Evolutionary conservation across 2,888 invertebrate genomes (phyloP).

Genomic region (Drosophila greeni): DNA sequence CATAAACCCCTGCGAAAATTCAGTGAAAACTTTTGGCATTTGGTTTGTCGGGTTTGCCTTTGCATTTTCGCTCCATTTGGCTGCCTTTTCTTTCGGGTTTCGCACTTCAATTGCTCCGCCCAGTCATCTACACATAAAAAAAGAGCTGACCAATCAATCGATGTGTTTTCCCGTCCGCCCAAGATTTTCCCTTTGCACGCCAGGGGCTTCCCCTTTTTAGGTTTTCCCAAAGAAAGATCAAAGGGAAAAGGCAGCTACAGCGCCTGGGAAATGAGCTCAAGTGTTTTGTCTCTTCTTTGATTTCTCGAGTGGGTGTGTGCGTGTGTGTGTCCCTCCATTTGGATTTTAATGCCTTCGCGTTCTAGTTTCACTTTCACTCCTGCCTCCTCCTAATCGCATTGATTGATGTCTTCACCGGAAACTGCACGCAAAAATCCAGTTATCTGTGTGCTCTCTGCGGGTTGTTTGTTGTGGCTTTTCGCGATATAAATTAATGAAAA

Average conservation of each 20-base stretch:
- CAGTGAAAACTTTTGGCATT: slow-evolving; percentile 31
- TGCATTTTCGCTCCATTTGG: slow-evolving; percentile 57
- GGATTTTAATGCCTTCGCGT: slow-evolving; percentile 55
- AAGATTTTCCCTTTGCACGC: slow-evolving; percentile 8
- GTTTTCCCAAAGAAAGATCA: slow-evolving; percentile 46
- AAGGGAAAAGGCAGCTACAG: slow-evolving; percentile 20
- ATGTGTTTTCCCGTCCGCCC: slow-evolving; percentile 14
- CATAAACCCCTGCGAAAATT: slow-evolving; percentile 24
- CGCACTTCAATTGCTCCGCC: slow-evolving; percentile 39
- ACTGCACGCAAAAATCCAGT: slow-evolving; percentile 11
- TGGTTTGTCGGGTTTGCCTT: slow-evolving; percentile 17
- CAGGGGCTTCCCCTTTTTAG: slow-evolving; percentile 26
- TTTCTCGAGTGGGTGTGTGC: slow-evolving; percentile 41
- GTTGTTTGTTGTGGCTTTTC: slow-evolving; percentile 31
- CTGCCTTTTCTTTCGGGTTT: slow-evolving; percentile 38
- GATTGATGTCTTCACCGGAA: slow-evolving; percentile 34
- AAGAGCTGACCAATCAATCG: slow-evolving; percentile 37
- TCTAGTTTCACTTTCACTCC: slow-evolving; percentile 45
- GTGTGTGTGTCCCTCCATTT: slow-evolving; percentile 45
- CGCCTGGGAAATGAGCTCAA: slow-evolving; percentile 41
- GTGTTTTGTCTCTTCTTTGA: slow-evolving; percentile 35
- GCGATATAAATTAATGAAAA: slow-evolving; percentile 60
- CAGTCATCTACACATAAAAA: slow-evolving; percentile 10
- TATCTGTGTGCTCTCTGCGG: slow-evolving; percentile 19
- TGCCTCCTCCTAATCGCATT: slow-evolving; percentile 30